Percentiles rank a stretch among this genome's conserved stretches.
These are phyloP conservation scores for Enteromius paludinosus DNA, from an alignment of 2,797 vertebrate species.

Conservation along the genomic window DNA sequence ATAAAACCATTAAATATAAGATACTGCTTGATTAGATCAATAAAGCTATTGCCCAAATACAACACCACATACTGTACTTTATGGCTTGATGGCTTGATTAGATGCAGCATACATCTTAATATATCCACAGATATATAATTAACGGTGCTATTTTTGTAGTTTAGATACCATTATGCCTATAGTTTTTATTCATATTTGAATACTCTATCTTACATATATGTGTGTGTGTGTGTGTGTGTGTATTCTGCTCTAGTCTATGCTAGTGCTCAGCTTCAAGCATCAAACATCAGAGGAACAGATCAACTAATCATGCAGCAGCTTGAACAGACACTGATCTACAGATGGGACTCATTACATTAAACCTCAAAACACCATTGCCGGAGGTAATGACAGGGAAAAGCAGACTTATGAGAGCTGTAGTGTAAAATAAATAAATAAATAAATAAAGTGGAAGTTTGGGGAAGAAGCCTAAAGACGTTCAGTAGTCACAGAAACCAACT, in stretches of 20 bases:
- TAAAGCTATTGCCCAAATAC: neutral
- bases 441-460: neutral
- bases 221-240: too few species aligned
- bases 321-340: slow-evolving; percentile 20
- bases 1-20: neutral
- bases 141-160: neutral
- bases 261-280: neutral
- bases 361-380: neutral
- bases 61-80: neutral
- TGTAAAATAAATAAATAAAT: neutral
- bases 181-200: neutral
- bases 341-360: slow-evolving; percentile 10
- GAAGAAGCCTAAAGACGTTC: neutral
- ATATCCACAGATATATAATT: neutral
- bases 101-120: neutral
- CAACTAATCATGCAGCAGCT: neutral
- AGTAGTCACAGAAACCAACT: neutral
- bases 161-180: neutral
- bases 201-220: neutral
- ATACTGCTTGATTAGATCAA: neutral
- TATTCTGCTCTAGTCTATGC: neutral
- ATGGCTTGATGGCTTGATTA: neutral
- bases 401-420: slow-evolving; percentile 69
- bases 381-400: slow-evolving; percentile 74
- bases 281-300: neutral